A percentile compares a stretch with the other conserved stretches of the same genome.
phyloP scores from a whole-genome alignment of 2,113 vertebrate genomes.

The Cinclus mexicanus region DNA sequence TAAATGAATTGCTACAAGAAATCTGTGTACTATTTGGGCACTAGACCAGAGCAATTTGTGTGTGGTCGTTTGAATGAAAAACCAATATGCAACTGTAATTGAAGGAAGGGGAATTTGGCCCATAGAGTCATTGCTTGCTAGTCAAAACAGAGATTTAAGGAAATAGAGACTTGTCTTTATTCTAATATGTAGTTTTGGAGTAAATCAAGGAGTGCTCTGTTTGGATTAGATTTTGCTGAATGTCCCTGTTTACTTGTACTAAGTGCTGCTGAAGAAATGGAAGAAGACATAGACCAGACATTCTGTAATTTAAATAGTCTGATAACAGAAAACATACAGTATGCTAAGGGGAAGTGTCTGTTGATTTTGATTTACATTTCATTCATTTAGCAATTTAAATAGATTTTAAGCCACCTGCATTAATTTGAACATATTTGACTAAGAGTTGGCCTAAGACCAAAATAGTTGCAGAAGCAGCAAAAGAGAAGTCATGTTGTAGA shows the following conservation, averaged over 20 bases:
- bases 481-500: neutral
- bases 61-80: conserved; percentile 21
- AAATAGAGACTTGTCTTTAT: conserved; percentile 40
- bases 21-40: neutral
- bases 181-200: conserved; percentile 26
- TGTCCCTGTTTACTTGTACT: conserved; percentile 31
- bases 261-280: conserved; percentile 37
- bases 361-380: conserved; percentile 49
- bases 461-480: neutral
- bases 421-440: conserved; percentile 15
- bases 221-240: conserved; percentile 51
- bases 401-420: conserved; percentile 49
- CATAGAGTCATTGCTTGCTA: neutral
- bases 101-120: conserved; percentile 1
- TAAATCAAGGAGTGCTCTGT: conserved; percentile 40
- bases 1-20: neutral
- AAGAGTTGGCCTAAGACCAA: conserved; percentile 1
- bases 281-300: conserved; percentile 48
- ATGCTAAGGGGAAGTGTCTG: conserved; percentile 18
- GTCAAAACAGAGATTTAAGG: conserved; percentile 32
- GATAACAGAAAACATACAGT: conserved; percentile 20
- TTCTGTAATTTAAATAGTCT: conserved; percentile 48
- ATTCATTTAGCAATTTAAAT: conserved; percentile 43
- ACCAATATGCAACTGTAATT: neutral
- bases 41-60: conserved; percentile 1